These are phyloP conservation scores for Drosophila takahashii DNA, from an alignment of 1,140 invertebrate genomes.

Conservation along the genomic window DNA sequence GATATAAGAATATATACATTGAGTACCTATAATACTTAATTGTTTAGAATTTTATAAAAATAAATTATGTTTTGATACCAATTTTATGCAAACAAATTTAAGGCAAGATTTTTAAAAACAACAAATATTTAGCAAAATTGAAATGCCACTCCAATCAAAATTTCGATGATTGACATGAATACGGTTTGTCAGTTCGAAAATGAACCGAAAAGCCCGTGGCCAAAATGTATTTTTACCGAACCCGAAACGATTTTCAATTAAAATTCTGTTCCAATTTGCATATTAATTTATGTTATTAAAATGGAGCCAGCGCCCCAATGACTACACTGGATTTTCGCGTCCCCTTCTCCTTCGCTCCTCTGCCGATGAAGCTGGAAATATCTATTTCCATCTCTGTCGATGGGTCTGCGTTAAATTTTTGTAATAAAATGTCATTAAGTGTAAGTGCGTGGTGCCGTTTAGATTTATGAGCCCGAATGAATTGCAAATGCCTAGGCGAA, in stretches of 20 bases:
- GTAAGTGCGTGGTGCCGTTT: constrained; percentile 51
- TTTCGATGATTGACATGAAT: neutral
- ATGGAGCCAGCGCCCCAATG: constrained; percentile 25
- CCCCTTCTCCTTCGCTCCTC: too few species aligned
- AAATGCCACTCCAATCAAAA: neutral
- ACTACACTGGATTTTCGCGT: constrained; percentile 6
- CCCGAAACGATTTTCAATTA: constrained; percentile 46
- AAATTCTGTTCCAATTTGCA: constrained; percentile 65
- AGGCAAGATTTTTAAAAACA: too few species aligned
- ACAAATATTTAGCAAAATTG: neutral
- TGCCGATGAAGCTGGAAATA: neutral
- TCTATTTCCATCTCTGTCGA: constrained; percentile 12
- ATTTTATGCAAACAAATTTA: too few species aligned
- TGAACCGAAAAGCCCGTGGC: neutral
- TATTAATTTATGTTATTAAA: constrained; percentile 68
- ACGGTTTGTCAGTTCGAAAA: constrained; percentile 10
- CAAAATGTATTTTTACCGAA: constrained; percentile 11
- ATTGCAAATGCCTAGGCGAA: constrained; percentile 15
- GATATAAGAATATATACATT: too few species aligned
- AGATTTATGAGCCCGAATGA: constrained; percentile 66
- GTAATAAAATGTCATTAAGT: constrained; percentile 79
- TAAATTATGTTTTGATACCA: too few species aligned
- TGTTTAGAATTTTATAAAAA: too few species aligned
- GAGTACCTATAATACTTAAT: too few species aligned
- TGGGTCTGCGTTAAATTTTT: constrained; percentile 41